These are phyloP conservation scores for Stratiolaelaps scimitus DNA, from an alignment of 1,140 invertebrate genomes.

Conservation along the genomic window DNA sequence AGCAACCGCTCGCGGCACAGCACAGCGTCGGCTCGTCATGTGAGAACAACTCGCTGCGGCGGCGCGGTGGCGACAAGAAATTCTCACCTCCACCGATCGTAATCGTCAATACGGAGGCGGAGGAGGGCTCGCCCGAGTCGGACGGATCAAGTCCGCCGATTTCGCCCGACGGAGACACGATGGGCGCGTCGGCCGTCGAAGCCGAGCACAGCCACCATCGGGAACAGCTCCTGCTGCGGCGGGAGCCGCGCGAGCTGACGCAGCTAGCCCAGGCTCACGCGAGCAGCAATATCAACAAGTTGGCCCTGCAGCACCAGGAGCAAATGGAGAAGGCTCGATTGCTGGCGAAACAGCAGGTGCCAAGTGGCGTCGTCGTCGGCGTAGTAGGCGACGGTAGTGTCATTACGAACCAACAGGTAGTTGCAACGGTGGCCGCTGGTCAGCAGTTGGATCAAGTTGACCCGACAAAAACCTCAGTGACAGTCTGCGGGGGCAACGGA, in stretches of 20 bases:
- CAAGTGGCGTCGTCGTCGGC: not conserved
- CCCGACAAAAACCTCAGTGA: no score
- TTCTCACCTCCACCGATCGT: slow-evolving; percentile 25
- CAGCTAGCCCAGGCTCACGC: slow-evolving; percentile 14
- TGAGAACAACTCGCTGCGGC: slow-evolving; percentile 19
- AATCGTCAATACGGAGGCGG: slow-evolving; percentile 14
- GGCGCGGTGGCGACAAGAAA: slow-evolving; percentile 12
- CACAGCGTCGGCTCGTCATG: slow-evolving; percentile 13
- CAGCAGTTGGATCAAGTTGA: no score
- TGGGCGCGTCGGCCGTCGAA: slow-evolving; percentile 13
- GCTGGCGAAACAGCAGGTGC: not conserved
- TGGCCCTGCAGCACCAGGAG: slow-evolving; percentile 10
- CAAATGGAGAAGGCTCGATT: not conserved
- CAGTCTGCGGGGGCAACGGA: no score
- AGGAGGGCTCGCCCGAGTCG: slow-evolving; percentile 18
- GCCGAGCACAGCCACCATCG: not conserved
- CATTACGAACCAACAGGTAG: not conserved
- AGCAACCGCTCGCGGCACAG: not conserved
- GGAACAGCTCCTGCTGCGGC: not conserved
- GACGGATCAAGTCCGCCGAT: slow-evolving; percentile 24
- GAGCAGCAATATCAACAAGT: slow-evolving; percentile 2
- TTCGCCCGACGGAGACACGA: slow-evolving; percentile 22
- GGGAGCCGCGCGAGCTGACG: slow-evolving; percentile 3
- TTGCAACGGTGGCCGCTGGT: not conserved
- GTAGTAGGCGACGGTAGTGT: not conserved